Conservation (phyloP, 2,797 vertebrate genomes). For the Artibeus lituratus region DNA sequence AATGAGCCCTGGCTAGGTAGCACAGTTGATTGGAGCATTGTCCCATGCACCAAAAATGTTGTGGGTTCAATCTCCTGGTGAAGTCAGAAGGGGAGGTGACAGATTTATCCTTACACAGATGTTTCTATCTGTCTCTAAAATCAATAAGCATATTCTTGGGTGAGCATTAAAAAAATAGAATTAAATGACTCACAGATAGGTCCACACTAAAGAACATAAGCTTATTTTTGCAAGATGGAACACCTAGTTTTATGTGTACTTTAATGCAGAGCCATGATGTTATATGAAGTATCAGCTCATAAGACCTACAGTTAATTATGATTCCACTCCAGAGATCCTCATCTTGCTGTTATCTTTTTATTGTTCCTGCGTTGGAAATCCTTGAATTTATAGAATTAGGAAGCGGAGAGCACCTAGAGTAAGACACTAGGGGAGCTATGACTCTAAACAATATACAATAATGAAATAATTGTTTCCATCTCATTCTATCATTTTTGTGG, state of each 20-base stretch:
- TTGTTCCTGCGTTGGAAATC: not conserved
- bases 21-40: not conserved
- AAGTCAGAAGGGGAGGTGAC: not conserved
- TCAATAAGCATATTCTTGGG: not conserved
- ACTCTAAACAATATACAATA: not conserved
- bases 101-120: not conserved
- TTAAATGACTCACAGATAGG: not conserved
- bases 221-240: not conserved
- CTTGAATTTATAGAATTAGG: not conserved
- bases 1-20: not conserved
- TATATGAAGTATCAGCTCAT: not conserved
- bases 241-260: not conserved
- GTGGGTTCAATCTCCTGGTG: not conserved
- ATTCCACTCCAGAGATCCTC: not conserved
- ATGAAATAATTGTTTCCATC: not conserved
- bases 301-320: not conserved
- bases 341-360: not conserved
- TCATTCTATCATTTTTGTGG: not conserved
- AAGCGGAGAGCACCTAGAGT: not conserved
- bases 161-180: not conserved
- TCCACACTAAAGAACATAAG: not conserved
- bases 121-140: not conserved
- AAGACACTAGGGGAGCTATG: not conserved
- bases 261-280: not conserved
- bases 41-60: not conserved